Evolutionary conservation across 1,140 invertebrate species (phyloP), one percentile per base, ranked within the genome.

Genomic region (Saccostrea echinata): DNA sequence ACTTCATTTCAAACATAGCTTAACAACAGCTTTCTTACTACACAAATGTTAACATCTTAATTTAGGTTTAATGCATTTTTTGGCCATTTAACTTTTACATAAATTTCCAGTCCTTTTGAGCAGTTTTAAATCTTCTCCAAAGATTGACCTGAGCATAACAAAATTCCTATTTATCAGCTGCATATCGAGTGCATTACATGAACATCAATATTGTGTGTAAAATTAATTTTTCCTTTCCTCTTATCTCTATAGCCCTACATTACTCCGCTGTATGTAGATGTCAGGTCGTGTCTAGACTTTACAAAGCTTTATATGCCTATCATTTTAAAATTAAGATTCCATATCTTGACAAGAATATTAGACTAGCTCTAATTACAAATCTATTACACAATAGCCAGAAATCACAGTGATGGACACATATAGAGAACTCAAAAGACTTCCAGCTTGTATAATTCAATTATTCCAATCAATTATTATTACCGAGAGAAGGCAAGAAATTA

Each of bases 361-460:
- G 16, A 76, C 27, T 4, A 76, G 68, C 27, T 33, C 68, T 76
- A 76, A 76, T 76, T 30, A 76, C 16, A 9, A 33, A 33, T 24
- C 24, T 30, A 18, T 76, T 76, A 76, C 68, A 76, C 68, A 76
- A 76, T 76, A 27, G 27, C 30, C 0, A 3, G 12, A 11, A 76
- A 33, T 76, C 27, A 33, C 27, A 21, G 57, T 76, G 68, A 76
- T 76, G 68, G 68, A 76, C 68, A 76, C 13, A 18, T 33, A 30
- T 27, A 1, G 16, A 33, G 27, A 12, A 33, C 27, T 30, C 68
- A 76, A 76, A 76, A 76, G 68, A 76, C 6, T 27, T 3, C 4
- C 13, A 33, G 68, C 68, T 76, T 76, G 68, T 76, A 76, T 76
- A 76, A 76, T 76, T 76, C 68, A 76, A 76, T 76, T 76, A 76